A percentile compares a stretch with the other conserved stretches of the same genome.
Conservation (phyloP, 2,888 invertebrate genomes). For the Metopia argyrocephala region DNA sequence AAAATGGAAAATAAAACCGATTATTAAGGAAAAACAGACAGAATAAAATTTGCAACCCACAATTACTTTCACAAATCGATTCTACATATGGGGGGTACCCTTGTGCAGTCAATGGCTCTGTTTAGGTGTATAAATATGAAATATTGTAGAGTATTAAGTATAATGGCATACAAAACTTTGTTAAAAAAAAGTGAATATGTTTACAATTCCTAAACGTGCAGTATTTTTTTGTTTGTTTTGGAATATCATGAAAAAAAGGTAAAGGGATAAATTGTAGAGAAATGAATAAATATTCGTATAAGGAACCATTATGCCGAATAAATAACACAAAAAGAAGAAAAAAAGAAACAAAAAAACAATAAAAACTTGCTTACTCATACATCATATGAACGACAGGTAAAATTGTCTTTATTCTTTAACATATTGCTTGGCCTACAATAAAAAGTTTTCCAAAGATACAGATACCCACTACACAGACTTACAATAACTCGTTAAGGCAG, state of each 20-base stretch:
- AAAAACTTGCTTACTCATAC: conserved; percentile 60
- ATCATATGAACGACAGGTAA: conserved; percentile 60
- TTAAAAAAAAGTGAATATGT: conserved; percentile 7
- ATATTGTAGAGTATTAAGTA: background rate
- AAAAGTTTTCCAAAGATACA: conserved; percentile 6
- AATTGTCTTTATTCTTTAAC: conserved; percentile 49
- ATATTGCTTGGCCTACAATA: conserved; percentile 53
- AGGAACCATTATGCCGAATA: conserved; percentile 42
- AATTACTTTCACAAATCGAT: background rate
- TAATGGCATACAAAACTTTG: background rate
- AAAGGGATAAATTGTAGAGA: background rate
- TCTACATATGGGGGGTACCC: too few relatives aligned
- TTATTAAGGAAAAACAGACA: conserved; percentile 4
- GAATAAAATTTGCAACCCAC: background rate
- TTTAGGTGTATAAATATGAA: background rate
- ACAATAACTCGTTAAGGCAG: too few relatives aligned
- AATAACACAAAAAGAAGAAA: background rate
- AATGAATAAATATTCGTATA: conserved; percentile 5
- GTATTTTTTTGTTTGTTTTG: background rate
- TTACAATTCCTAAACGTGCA: conserved; percentile 26
- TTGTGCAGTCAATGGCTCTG: too few relatives aligned
- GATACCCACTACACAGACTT: background rate
- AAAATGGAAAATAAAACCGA: background rate
- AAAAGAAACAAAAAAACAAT: conserved; percentile 24
- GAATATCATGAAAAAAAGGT: background rate